Base-by-base conservation (phyloP, 2,113 vertebrate genomes). In the Microtus ochrogaster region DNA sequence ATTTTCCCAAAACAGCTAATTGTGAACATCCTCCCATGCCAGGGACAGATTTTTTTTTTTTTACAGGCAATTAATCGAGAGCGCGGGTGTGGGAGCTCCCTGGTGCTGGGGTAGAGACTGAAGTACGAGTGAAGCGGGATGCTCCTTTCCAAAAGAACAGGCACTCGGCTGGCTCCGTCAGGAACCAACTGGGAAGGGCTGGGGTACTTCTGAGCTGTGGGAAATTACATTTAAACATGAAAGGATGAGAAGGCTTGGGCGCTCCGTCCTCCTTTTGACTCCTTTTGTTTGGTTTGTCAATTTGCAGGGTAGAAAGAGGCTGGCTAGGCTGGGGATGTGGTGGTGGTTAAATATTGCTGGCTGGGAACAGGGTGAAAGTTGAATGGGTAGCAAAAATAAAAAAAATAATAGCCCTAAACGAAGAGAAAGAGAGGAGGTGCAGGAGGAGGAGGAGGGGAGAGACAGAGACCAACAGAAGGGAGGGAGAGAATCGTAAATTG, bases 131-230 rank as follows among this genome's bases (percentile, higher is more conserved):
- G 7, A 61, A n/a, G 41, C 77, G 2, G 0, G 39, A 68, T 30
- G 36, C 52, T 0, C 17, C 74, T 76, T 55, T 44, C 0, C 16
- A n/a, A 88, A 70, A 0, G 21, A 88, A 65, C 5, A 3, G 24
- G 1, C 0, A 4, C 4, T 0, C 1, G 47, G 13, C 4, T 4
- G 47, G 13, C 4, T 4, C 68, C 5, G 4, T 0, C 9, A 5
- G 30, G 0, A 19, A 44, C 11, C 7, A 0, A 52, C 5, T 28
- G 47, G 39, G 4, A 16, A 55, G 52, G 28, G 21, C 0, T 22
- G 44, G n/a, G 17, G 26, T 19, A 3, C 74, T 47, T 61, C 33
- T 30, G 6, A 61, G 28, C 68, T 5, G 0, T 11, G 36, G 30
- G 74, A 73, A 91, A 92, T 47, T 13, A 8, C 0, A 49, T 76